Evolutionary conservation across 1,140 invertebrate species (phyloP).

Genomic region (Ostrea edulis): DNA sequence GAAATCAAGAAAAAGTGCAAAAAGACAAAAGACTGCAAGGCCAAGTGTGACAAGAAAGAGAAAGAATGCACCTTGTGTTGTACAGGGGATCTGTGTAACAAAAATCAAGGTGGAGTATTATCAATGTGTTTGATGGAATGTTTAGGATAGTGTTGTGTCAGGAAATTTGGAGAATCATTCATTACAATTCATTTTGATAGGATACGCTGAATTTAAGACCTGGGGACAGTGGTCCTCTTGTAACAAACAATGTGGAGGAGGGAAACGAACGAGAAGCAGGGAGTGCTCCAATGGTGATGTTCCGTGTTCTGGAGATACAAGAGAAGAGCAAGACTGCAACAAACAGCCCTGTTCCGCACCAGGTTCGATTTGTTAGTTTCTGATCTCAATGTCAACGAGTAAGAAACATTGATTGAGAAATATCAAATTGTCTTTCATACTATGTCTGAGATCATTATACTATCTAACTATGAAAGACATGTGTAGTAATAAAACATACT

Average conservation of each 20-base stretch:
- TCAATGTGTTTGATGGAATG: too few species aligned
- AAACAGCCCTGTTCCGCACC: too few species aligned
- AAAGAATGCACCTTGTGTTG: neutral
- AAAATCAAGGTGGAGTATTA: neutral
- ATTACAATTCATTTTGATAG: neutral
- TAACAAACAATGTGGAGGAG: conserved; percentile 4
- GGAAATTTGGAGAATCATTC: too few species aligned
- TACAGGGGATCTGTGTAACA: conserved; percentile 6
- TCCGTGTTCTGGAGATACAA: neutral
- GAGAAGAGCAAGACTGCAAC: neutral
- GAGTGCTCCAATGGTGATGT: neutral
- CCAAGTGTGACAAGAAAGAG: neutral
- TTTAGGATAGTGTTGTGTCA: too few species aligned
- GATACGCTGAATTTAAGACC: neutral
- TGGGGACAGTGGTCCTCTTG: neutral
- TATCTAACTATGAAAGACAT: too few species aligned
- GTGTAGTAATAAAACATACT: too few species aligned
- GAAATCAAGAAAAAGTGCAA: neutral
- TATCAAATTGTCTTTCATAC: too few species aligned
- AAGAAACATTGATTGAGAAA: too few species aligned
- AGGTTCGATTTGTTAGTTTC: too few species aligned
- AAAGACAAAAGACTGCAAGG: neutral
- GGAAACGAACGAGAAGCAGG: neutral
- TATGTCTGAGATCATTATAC: too few species aligned
- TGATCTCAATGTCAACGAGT: too few species aligned